Evolutionary conservation across 2,888 invertebrate genomes (phyloP).

Genomic region (Dryobotodes eremita): DNA sequence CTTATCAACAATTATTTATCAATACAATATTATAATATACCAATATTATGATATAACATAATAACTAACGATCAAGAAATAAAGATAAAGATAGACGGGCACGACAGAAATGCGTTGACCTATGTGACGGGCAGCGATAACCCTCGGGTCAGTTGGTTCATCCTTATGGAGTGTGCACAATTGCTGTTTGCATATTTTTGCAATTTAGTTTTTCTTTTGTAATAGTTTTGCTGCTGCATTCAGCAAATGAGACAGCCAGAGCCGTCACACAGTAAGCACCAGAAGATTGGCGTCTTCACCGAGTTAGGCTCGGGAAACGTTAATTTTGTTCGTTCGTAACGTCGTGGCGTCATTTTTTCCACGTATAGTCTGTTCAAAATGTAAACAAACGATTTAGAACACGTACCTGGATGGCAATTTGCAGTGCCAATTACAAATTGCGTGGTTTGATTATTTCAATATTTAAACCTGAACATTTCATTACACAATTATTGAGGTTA

Average conservation of each 20-base stretch:
- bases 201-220: background rate
- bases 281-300: background rate
- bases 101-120: constrained; percentile 81
- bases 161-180: constrained; percentile 67
- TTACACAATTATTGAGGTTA: background rate
- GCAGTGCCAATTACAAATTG: background rate
- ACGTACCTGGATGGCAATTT: background rate
- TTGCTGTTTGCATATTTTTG: constrained; percentile 33
- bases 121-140: constrained; percentile 76
- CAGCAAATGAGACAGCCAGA: background rate
- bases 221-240: background rate
- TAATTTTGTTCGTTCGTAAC: no score
- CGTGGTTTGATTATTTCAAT: no score
- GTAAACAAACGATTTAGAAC: background rate
- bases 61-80: constrained; percentile 76
- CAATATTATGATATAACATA: constrained; percentile 53
- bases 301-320: no score
- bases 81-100: constrained; percentile 74
- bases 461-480: background rate
- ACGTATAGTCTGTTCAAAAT: background rate
- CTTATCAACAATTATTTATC: constrained; percentile 19
- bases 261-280: no score
- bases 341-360: no score
- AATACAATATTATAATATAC: constrained; percentile 11
- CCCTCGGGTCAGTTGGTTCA: constrained; percentile 73